phyloP scores from a whole-genome alignment of 35 echinoderm and acorn worm species.

The Strongylocentrotus purpuratus region DNA sequence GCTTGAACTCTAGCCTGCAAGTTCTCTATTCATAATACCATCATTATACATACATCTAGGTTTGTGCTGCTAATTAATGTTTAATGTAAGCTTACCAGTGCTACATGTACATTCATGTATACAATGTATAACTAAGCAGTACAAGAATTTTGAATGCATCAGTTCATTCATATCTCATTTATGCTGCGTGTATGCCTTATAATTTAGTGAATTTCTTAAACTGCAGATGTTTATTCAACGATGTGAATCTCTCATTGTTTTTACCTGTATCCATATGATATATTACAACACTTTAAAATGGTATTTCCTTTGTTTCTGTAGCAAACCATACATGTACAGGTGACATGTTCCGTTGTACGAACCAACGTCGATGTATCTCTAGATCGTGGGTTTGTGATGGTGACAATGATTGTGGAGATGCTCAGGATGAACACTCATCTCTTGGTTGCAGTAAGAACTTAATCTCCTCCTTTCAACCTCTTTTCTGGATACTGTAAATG shows the following conservation, averaged over 20 bases:
- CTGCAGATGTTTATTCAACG: no score
- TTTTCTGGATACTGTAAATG: no score
- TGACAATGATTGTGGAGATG: conserved; percentile 87
- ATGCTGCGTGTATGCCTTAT: no score
- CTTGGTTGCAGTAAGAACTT: conserved; percentile 54
- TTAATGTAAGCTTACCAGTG: neutral
- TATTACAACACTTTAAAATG: no score
- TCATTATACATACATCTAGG: neutral
- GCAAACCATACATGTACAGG: conserved; percentile 59
- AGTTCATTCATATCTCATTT: no score
- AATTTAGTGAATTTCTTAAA: no score
- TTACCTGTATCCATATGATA: no score
- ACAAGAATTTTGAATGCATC: neutral
- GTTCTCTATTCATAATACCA: neutral
- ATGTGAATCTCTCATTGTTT: no score
- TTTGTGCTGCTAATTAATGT: neutral
- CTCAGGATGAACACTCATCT: conserved; percentile 66
- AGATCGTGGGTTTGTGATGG: conserved; percentile 89
- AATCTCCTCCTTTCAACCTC: no score
- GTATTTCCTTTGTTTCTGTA: neutral
- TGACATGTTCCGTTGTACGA: conserved; percentile 71
- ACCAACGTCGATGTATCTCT: conserved; percentile 68
- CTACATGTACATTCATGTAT: no score
- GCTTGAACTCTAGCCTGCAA: neutral
- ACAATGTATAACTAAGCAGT: neutral